Percentiles rank a stretch among this genome's conserved stretches.
phyloP scores from a whole-genome alignment of 2,888 invertebrate species.

The Masnerella sp. region DNA sequence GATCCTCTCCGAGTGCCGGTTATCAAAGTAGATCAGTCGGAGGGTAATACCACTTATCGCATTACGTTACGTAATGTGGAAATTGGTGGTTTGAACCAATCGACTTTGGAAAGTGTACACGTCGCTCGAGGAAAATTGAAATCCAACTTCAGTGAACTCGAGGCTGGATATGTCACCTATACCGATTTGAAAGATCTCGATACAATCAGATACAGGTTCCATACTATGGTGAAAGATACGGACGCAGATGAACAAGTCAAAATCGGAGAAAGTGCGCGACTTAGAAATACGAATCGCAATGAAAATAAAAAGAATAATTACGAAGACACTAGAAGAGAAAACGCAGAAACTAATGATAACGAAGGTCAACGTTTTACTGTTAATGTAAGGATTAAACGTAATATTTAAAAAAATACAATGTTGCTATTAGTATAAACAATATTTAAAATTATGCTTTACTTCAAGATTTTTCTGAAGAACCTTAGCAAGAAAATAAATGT shows the following conservation, averaged over 20 bases:
- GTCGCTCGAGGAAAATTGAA: constrained; percentile 69
- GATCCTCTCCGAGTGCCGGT: constrained; percentile 73
- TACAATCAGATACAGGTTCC: constrained; percentile 72
- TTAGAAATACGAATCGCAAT: neutral
- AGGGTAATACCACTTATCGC: constrained; percentile 72
- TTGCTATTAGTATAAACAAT: too few species aligned
- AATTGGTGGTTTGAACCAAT: constrained; percentile 70
- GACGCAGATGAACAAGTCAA: constrained; percentile 9
- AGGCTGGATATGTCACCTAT: constrained; percentile 74
- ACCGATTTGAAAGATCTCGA: constrained; percentile 71
- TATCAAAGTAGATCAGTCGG: constrained; percentile 78
- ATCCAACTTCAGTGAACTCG: constrained; percentile 72
- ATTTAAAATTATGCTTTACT: too few species aligned
- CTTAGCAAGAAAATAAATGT: too few species aligned
- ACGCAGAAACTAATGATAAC: neutral
- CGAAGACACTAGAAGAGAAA: constrained; percentile 6
- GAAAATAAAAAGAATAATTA: constrained; percentile 13
- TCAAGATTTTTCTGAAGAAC: too few species aligned
- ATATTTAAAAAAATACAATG: too few species aligned
- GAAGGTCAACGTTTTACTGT: constrained; percentile 18
- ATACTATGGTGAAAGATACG: constrained; percentile 70
- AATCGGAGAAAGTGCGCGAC: constrained; percentile 8
- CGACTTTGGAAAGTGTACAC: constrained; percentile 72
- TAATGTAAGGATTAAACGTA: too few species aligned
- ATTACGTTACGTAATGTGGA: constrained; percentile 71